A percentile compares a stretch with the other conserved stretches of the same genome.
These are phyloP conservation scores for Seladonia tumulorum DNA, from an alignment of 2,888 invertebrate genomes.

Conservation along the genomic window DNA sequence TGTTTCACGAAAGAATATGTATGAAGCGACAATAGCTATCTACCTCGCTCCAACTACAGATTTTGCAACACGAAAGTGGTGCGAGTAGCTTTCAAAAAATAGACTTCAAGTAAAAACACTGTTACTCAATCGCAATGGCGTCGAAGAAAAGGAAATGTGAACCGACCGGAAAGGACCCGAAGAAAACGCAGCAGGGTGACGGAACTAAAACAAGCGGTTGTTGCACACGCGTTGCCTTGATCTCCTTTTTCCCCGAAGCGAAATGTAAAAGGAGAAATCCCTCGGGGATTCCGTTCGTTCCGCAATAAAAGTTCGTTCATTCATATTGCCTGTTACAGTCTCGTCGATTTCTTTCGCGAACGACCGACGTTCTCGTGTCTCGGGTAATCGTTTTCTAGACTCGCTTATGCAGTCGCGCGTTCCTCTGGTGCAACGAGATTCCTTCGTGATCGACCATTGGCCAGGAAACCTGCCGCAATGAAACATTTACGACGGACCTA, in stretches of 20 bases:
- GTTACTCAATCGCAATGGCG: background rate
- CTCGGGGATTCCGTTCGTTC: constrained; percentile 42
- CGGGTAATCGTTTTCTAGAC: background rate
- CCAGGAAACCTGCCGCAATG: background rate
- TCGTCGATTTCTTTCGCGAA: constrained; percentile 6
- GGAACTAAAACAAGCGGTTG: constrained; percentile 18
- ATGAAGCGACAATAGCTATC: background rate
- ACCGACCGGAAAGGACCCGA: background rate
- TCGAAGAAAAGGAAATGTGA: background rate
- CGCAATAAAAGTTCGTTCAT: constrained; percentile 57
- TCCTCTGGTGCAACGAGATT: constrained; percentile 28
- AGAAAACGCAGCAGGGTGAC: background rate
- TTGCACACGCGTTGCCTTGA: constrained; percentile 59
- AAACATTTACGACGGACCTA: background rate
- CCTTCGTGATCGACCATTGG: constrained; percentile 27
- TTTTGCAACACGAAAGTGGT: background rate
- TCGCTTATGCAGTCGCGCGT: background rate
- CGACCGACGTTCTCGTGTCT: background rate
- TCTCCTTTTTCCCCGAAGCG: constrained; percentile 48
- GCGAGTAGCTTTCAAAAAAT: background rate
- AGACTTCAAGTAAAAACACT: background rate
- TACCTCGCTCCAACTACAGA: background rate
- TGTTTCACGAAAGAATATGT: background rate
- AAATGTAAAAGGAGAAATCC: constrained; percentile 52
- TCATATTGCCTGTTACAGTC: constrained; percentile 37